Evolutionary conservation across 2,113 vertebrate species (phyloP).

Genomic region (Aegotheles bennettii): DNA sequence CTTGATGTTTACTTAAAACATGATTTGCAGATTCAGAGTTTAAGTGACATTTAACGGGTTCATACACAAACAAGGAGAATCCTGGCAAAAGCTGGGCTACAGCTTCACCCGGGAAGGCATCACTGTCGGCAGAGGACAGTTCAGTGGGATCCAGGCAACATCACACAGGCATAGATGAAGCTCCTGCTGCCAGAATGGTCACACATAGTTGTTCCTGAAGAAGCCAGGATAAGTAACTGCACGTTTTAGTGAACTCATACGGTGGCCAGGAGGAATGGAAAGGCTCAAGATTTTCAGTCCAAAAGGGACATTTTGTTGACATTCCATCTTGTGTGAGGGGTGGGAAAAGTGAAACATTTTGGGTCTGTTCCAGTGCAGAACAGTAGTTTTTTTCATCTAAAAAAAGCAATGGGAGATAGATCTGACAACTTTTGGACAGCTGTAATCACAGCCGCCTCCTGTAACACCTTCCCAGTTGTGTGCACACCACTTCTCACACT

Average conservation of each 20-base stretch:
- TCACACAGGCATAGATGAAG: background rate
- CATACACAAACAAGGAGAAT: background rate
- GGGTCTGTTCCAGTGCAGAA: background rate
- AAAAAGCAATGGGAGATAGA: background rate
- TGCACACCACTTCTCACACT: background rate
- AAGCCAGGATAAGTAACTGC: background rate
- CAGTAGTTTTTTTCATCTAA: background rate
- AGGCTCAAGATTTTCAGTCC: background rate
- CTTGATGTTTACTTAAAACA: background rate
- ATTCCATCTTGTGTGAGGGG: background rate
- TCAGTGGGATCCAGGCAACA: background rate
- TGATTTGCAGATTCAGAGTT: background rate
- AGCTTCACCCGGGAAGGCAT: background rate
- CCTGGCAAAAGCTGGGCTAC: background rate
- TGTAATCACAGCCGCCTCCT: background rate
- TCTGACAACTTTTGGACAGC: background rate
- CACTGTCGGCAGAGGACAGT: background rate
- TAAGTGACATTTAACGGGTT: background rate
- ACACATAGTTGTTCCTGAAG: background rate
- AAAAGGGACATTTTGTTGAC: constrained; percentile 3
- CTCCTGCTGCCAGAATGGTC: background rate
- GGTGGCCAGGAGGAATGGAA: background rate
- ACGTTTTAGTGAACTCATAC: background rate
- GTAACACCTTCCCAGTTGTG: background rate
- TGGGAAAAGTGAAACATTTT: background rate